These are phyloP conservation scores for Micropoecilia bifurca DNA, from an alignment of 2,797 vertebrate genomes.

Conservation along the genomic window DNA sequence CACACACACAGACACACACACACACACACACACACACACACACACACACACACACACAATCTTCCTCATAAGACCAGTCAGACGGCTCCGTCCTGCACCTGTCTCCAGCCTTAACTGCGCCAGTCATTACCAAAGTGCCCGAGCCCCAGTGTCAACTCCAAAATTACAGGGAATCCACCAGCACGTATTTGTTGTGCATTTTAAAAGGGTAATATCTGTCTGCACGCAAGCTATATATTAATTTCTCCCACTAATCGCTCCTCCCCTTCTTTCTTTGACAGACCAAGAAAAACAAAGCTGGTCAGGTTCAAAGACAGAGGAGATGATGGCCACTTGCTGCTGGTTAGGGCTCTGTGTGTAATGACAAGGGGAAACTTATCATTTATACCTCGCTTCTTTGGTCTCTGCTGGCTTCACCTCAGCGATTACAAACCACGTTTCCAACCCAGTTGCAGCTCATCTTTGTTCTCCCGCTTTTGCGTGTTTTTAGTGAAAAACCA, in stretches of 20 bases:
- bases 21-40: not conserved
- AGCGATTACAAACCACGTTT: constrained; percentile 44
- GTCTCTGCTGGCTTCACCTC: constrained; percentile 35
- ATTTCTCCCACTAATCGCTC: constrained; percentile 35
- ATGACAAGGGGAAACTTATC: constrained; percentile 57
- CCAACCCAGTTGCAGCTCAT: constrained; percentile 18
- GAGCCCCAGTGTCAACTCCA: constrained; percentile 76
- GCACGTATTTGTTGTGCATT: constrained; percentile 79
- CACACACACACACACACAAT: constrained; percentile 26
- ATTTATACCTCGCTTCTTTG: constrained; percentile 34
- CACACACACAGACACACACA: not conserved
- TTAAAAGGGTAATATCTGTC: constrained; percentile 76
- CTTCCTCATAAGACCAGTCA: constrained; percentile 62
- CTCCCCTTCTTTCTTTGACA: constrained; percentile 25
- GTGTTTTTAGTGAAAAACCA: constrained; percentile 5
- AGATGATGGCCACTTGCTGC: constrained; percentile 38
- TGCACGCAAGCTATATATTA: constrained; percentile 70
- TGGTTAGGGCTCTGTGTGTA: constrained; percentile 33
- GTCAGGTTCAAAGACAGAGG: constrained; percentile 64
- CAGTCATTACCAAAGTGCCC: constrained; percentile 77
- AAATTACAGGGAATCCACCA: constrained; percentile 75
- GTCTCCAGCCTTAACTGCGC: constrained; percentile 76
- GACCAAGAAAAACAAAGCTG: constrained; percentile 62
- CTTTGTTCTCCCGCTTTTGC: constrained; percentile 49
- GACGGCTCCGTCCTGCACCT: constrained; percentile 74